A percentile compares a stretch with the other conserved stretches of the same genome.
Evolutionary conservation across 2,888 invertebrate genomes (phyloP).

Genomic region (Stenichneumon culpator): DNA sequence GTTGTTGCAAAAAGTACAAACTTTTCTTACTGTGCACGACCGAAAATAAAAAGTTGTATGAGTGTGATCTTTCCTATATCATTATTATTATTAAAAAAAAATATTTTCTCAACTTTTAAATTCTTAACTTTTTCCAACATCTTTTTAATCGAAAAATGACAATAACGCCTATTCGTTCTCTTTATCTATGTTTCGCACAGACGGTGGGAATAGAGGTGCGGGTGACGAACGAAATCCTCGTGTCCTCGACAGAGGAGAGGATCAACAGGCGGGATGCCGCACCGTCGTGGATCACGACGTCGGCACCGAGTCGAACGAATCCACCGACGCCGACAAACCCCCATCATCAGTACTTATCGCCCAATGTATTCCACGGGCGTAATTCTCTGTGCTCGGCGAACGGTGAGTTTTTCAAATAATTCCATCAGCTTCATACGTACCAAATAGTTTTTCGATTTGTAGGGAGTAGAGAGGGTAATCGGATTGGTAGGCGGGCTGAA

Average conservation of each 20-base stretch:
- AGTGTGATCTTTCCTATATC: too few relatives aligned
- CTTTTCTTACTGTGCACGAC: too few relatives aligned
- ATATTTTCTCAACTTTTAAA: background rate
- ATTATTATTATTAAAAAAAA: too few relatives aligned
- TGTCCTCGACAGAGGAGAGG: slow-evolving; percentile 68
- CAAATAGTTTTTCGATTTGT: background rate
- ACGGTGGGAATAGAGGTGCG: slow-evolving; percentile 81
- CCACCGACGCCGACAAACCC: slow-evolving; percentile 80
- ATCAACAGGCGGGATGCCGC: slow-evolving; percentile 70
- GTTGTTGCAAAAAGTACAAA: too few relatives aligned
- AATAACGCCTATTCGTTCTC: background rate
- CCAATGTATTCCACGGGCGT: slow-evolving; percentile 85
- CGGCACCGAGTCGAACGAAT: slow-evolving; percentile 76
- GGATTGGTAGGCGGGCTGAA: background rate
- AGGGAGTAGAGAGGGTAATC: slow-evolving; percentile 14
- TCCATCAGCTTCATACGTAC: slow-evolving; percentile 23
- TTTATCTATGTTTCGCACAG: slow-evolving; percentile 67
- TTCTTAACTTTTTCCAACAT: background rate
- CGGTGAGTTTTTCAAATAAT: slow-evolving; percentile 80
- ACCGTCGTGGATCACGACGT: slow-evolving; percentile 76
- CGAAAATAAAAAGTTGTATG: too few relatives aligned
- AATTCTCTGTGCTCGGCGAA: slow-evolving; percentile 86
- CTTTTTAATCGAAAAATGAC: background rate
- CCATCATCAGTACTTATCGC: slow-evolving; percentile 83
- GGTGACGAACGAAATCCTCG: slow-evolving; percentile 79